Percentiles rank a stretch among this genome's conserved stretches.
phyloP scores from a whole-genome alignment of 1,140 invertebrate genomes.

The Drosophila varians region DNA sequence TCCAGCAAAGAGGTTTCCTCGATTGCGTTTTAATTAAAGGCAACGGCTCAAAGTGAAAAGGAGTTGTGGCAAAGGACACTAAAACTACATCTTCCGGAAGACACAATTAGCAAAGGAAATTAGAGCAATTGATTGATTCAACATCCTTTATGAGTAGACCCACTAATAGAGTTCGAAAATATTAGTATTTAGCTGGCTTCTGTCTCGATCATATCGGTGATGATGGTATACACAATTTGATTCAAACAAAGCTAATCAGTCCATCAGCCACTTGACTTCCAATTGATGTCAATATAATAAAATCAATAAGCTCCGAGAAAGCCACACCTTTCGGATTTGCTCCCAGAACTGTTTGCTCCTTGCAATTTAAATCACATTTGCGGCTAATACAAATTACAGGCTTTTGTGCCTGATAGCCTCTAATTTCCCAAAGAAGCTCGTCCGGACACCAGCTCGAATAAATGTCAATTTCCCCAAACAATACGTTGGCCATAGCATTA shows the following conservation, averaged over 20 bases:
- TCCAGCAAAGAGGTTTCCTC: constrained; percentile 12
- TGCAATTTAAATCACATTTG: constrained; percentile 76
- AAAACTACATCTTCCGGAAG: constrained; percentile 27
- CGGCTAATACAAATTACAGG: constrained; percentile 54
- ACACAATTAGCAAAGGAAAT: constrained; percentile 15
- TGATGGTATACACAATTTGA: neutral
- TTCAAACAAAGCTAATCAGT: neutral
- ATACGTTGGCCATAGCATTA: constrained; percentile 39
- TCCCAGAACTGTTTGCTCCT: constrained; percentile 5
- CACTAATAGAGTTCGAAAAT: too few species aligned
- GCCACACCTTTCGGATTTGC: constrained; percentile 9
- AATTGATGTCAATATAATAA: constrained; percentile 12
- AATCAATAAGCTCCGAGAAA: constrained; percentile 36
- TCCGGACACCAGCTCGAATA: constrained; percentile 40
- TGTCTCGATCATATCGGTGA: too few species aligned
- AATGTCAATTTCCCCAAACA: constrained; percentile 69
- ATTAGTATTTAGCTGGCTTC: too few species aligned
- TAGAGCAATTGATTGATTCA: neutral
- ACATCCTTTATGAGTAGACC: neutral
- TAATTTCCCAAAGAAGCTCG: constrained; percentile 37
- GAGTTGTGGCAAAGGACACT: constrained; percentile 2
- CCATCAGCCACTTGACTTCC: constrained; percentile 1
- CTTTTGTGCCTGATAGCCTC: constrained; percentile 42
- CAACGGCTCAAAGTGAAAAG: constrained; percentile 4
- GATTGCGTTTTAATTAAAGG: constrained; percentile 67